A percentile compares a stretch with the other conserved stretches of the same genome.
Evolutionary conservation across 2,113 vertebrate genomes (phyloP).

Genomic region (Pongo abelii): DNA sequence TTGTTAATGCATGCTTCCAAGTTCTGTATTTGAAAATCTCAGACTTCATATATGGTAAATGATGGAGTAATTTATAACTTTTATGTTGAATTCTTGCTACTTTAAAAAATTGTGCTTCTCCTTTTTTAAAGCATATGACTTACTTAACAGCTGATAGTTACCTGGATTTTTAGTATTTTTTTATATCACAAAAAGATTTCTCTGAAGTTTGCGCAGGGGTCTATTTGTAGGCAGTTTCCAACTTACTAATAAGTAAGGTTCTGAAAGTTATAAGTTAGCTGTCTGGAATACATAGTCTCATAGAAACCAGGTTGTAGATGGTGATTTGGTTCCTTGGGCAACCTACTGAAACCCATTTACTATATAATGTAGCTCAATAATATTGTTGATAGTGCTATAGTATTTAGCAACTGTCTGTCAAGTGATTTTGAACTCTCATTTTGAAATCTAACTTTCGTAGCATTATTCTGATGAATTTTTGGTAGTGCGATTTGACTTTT

Average conservation of each 20-base stretch:
- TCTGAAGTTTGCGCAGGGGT: neutral
- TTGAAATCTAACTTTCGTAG: conserved; percentile 44
- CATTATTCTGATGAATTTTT: conserved; percentile 12
- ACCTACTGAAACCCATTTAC: neutral
- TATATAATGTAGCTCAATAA: neutral
- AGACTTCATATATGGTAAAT: conserved; percentile 8
- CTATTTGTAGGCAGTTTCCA: conserved; percentile 11
- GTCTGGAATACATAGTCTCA: conserved; percentile 37
- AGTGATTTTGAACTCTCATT: neutral
- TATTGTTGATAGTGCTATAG: neutral
- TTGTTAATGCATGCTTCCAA: neutral
- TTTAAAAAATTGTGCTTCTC: neutral
- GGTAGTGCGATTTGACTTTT: neutral
- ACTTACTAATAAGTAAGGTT: neutral
- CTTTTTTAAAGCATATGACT: neutral
- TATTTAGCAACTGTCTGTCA: neutral
- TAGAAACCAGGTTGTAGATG: neutral
- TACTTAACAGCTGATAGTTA: conserved; percentile 10
- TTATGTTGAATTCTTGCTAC: conserved; percentile 29
- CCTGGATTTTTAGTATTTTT: conserved; percentile 23
- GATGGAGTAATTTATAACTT: conserved; percentile 47
- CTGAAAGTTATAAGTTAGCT: neutral
- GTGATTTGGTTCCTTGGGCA: conserved; percentile 21
- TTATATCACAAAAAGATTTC: conserved; percentile 1
- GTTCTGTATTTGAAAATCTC: conserved; percentile 38